A percentile compares a stretch with the other conserved stretches of the same genome.
These are phyloP conservation scores for Poeciliopsis presidionis DNA, from an alignment of 2,797 vertebrate species.

Conservation along the genomic window DNA sequence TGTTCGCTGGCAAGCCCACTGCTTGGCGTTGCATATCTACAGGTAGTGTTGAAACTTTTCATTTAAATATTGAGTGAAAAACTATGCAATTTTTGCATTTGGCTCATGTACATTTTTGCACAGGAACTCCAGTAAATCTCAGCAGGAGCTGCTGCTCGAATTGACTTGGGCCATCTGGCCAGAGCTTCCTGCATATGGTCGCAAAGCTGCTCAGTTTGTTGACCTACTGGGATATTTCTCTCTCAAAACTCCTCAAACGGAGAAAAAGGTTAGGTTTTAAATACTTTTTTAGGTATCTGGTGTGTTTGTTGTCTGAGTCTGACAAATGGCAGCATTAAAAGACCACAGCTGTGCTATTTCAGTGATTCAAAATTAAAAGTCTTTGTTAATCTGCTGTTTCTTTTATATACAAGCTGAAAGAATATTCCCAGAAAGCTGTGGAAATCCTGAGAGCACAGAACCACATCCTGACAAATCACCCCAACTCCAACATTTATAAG, in stretches of 20 bases:
- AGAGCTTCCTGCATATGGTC: slow-evolving; percentile 97
- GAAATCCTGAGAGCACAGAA: slow-evolving; percentile 97
- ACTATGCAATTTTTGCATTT: not conserved
- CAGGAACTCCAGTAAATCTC: slow-evolving; percentile 96
- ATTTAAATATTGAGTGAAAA: not conserved
- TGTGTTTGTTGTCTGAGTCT: not conserved
- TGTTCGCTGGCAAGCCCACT: slow-evolving; percentile 98
- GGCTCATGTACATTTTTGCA: slow-evolving; percentile 13
- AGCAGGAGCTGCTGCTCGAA: slow-evolving; percentile 94
- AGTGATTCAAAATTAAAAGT: not conserved
- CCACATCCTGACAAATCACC: slow-evolving; percentile 98
- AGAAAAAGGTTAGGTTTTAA: slow-evolving; percentile 89
- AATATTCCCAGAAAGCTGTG: slow-evolving; percentile 98
- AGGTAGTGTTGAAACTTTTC: slow-evolving; percentile 78
- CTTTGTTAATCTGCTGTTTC: slow-evolving; percentile 11
- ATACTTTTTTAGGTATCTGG: not conserved
- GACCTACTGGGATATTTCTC: slow-evolving; percentile 98
- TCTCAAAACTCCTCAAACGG: slow-evolving; percentile 96
- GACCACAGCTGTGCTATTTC: not conserved
- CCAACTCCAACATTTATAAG: slow-evolving; percentile 99
- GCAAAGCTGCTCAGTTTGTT: slow-evolving; percentile 98
- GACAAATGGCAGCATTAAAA: not conserved
- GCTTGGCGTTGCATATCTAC: slow-evolving; percentile 96
- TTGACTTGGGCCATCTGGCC: slow-evolving; percentile 99
- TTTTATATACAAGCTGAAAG: slow-evolving; percentile 85